A percentile compares a stretch with the other conserved stretches of the same genome.
These are phyloP conservation scores for Ailuropoda melanoleuca DNA, from an alignment of 2,113 vertebrate species.

Conservation along the genomic window DNA sequence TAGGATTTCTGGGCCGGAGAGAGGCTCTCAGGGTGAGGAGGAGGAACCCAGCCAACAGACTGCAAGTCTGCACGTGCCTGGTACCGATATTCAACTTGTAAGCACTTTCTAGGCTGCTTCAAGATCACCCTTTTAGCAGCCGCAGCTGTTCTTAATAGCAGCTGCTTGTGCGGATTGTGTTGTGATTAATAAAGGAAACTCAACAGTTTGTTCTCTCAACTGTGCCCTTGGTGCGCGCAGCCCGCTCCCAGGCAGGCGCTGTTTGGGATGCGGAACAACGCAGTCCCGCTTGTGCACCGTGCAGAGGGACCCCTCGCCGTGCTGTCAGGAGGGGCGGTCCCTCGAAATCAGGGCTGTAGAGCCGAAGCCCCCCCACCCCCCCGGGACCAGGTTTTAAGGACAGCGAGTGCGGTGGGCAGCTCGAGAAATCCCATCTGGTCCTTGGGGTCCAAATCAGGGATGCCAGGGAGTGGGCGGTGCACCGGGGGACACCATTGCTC, in stretches of 20 bases:
- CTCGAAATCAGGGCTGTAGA: background rate
- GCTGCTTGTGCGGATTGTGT: conserved; percentile 70
- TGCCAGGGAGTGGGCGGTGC: rapidly evolving
- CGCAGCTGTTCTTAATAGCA: conserved; percentile 77
- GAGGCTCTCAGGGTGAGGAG: background rate
- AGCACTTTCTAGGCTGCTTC: conserved; percentile 61
- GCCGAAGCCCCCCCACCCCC: background rate
- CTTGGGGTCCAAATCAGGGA: background rate
- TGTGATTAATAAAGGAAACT: conserved; percentile 70
- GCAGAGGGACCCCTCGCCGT: background rate
- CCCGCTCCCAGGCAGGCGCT: background rate
- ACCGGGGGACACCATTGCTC: background rate
- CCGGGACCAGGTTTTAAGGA: background rate
- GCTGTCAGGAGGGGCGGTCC: background rate
- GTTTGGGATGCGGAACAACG: background rate
- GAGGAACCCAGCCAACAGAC: background rate
- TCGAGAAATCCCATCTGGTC: background rate
- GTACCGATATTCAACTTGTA: background rate
- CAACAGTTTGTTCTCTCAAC: conserved; percentile 68
- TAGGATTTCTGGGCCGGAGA: background rate
- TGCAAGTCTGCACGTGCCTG: background rate
- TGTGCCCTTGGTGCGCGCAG: conserved; percentile 54
- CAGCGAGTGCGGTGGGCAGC: background rate
- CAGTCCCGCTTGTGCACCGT: background rate
- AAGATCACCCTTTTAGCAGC: conserved; percentile 71